Evolutionary conservation across 2,113 vertebrate genomes (phyloP).

Genomic region (Caracal caracal): DNA sequence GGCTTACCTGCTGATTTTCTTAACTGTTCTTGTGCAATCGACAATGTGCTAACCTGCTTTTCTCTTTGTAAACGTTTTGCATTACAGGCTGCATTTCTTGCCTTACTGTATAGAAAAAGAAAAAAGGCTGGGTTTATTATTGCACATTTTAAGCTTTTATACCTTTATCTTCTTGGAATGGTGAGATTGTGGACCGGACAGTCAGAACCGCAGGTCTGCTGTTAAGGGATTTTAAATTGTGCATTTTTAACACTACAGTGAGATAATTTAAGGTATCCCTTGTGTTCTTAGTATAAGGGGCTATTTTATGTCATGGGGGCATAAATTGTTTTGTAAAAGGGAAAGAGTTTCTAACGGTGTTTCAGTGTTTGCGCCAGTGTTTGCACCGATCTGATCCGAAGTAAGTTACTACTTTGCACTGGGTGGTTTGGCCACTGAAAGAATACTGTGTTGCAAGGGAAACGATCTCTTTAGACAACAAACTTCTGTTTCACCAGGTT

Average conservation of each 20-base stretch:
- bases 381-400: neutral
- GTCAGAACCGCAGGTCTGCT: conserved; percentile 62
- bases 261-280: conserved; percentile 52
- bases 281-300: neutral
- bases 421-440: neutral
- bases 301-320: conserved; percentile 7
- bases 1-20: conserved; percentile 74
- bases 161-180: conserved; percentile 76
- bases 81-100: conserved; percentile 82
- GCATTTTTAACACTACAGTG: conserved; percentile 83
- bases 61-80: conserved; percentile 79
- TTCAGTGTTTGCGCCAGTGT: neutral
- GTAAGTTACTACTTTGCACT: conserved; percentile 41
- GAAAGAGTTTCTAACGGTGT: neutral
- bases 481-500: neutral
- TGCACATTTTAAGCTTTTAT: conserved; percentile 84
- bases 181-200: conserved; percentile 77
- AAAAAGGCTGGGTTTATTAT: conserved; percentile 82
- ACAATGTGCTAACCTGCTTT: conserved; percentile 81
- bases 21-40: conserved; percentile 77
- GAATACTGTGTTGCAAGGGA: conserved; percentile 61
- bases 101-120: conserved; percentile 78
- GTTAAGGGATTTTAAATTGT: conserved; percentile 84
- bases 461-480: conserved; percentile 26
- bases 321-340: conserved; percentile 43